phyloP scores from a whole-genome alignment of 2,113 vertebrate genomes.

The Pedetes capensis region DNA sequence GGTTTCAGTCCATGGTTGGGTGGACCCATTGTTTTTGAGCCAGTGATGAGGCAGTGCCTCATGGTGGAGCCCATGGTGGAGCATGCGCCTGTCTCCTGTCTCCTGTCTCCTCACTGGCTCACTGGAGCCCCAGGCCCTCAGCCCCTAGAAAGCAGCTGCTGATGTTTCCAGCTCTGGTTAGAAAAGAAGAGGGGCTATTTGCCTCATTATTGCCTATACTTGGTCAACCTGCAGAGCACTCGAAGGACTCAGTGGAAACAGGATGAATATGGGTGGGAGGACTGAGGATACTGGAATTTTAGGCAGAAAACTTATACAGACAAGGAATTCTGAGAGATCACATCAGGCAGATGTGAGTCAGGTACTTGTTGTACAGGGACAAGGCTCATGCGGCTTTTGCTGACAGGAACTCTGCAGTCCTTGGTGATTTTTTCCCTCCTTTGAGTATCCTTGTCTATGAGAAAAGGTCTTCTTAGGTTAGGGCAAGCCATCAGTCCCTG shows the following conservation, averaged over 20 bases:
- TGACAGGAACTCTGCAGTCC: not conserved
- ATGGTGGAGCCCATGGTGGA: not conserved
- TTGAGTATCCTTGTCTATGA: not conserved
- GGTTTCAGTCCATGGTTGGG: not conserved
- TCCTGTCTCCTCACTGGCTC: not conserved
- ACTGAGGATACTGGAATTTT: not conserved
- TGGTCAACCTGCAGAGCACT: not conserved
- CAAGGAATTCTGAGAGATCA: not conserved
- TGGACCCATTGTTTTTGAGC: not conserved
- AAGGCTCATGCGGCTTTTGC: not conserved
- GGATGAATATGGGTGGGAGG: not conserved
- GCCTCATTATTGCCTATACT: not conserved
- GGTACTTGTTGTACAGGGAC: not conserved
- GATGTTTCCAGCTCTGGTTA: not conserved
- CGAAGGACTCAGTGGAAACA: not conserved
- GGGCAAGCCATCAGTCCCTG: not conserved
- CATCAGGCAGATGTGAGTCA: not conserved
- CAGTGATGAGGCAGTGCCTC: not conserved
- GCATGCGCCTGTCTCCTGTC: no score
- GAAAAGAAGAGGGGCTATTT: not conserved
- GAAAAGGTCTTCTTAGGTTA: not conserved
- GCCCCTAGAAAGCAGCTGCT: not conserved
- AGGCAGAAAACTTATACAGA: not conserved
- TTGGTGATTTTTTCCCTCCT: not conserved
- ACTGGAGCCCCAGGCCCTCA: not conserved